Evolutionary conservation across 2,797 vertebrate genomes (phyloP).

Genomic region (Parotocinclus haroldoi): DNA sequence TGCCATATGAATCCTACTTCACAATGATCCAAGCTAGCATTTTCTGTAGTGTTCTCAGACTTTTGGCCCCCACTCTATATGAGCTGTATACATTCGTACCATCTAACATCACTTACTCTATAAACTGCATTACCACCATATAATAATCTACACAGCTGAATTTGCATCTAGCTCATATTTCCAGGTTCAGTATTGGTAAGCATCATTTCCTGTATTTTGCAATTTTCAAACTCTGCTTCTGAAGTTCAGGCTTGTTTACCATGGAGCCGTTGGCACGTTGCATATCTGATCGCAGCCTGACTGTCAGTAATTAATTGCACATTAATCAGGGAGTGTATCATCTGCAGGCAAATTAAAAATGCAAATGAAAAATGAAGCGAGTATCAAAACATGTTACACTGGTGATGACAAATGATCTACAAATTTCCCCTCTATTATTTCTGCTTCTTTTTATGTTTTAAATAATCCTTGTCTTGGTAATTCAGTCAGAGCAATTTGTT

Average conservation of each 20-base stretch:
- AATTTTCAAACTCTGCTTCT: neutral
- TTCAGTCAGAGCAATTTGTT: slow-evolving; percentile 38
- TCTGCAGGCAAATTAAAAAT: slow-evolving; percentile 57
- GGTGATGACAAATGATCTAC: slow-evolving; percentile 50
- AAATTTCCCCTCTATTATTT: slow-evolving; percentile 29
- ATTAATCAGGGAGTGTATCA: slow-evolving; percentile 52
- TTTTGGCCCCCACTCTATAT: too few relatives aligned
- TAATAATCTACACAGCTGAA: too few relatives aligned
- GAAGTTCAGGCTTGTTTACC: slow-evolving; percentile 37
- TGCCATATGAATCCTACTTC: too few relatives aligned
- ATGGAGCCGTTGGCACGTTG: slow-evolving; percentile 37
- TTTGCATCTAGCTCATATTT: too few relatives aligned
- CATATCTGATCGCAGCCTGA: slow-evolving; percentile 51
- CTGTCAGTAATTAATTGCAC: slow-evolving; percentile 54
- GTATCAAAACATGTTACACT: slow-evolving; percentile 50
- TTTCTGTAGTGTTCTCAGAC: too few relatives aligned
- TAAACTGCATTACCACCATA: too few relatives aligned
- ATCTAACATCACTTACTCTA: too few relatives aligned
- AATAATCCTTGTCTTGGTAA: slow-evolving; percentile 46
- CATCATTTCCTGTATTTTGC: too few relatives aligned
- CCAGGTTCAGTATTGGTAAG: too few relatives aligned
- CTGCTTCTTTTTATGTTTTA: slow-evolving; percentile 18
- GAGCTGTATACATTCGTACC: too few relatives aligned
- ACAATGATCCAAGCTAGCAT: too few relatives aligned
- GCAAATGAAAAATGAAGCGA: slow-evolving; percentile 54